A percentile compares a stretch with the other conserved stretches of the same genome.
Evolutionary conservation across 2,888 invertebrate species (phyloP).

Genomic region (Drosophila colorata): DNA sequence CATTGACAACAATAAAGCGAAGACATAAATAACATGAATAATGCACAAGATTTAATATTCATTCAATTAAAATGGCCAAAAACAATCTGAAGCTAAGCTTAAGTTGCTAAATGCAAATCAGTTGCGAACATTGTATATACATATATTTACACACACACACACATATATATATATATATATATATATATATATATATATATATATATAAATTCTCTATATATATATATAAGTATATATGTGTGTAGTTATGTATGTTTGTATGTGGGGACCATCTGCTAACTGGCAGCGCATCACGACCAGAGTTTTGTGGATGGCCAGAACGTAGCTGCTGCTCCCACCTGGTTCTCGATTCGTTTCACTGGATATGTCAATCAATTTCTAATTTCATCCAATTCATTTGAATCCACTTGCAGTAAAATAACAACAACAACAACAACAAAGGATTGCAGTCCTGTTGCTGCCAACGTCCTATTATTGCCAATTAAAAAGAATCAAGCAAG

Average conservation of each 20-base stretch:
- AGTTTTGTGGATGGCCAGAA: not conserved
- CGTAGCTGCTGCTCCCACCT: not conserved
- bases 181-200: no score
- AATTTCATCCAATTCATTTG: not conserved
- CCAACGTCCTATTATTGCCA: not conserved
- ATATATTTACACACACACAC: not conserved
- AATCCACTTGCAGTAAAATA: not conserved
- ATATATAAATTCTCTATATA: not conserved
- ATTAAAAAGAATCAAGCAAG: not conserved
- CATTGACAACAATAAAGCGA: conserved; percentile 7
- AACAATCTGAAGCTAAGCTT: conserved; percentile 1
- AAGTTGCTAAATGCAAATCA: conserved; percentile 21
- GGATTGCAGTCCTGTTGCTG: not conserved
- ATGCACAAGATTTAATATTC: conserved; percentile 47
- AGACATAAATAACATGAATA: conserved; percentile 50
- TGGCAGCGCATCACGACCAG: not conserved
- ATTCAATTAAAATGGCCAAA: conserved; percentile 53
- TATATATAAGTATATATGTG: not conserved
- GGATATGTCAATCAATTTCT: not conserved
- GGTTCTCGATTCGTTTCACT: not conserved
- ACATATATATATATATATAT: not conserved
- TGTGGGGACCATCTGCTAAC: not conserved
- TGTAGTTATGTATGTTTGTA: not conserved
- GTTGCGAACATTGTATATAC: not conserved
- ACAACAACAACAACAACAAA: not conserved